Conservation (phyloP, 2,113 vertebrate genomes). For the Ptilorrhoa leucosticta region DNA sequence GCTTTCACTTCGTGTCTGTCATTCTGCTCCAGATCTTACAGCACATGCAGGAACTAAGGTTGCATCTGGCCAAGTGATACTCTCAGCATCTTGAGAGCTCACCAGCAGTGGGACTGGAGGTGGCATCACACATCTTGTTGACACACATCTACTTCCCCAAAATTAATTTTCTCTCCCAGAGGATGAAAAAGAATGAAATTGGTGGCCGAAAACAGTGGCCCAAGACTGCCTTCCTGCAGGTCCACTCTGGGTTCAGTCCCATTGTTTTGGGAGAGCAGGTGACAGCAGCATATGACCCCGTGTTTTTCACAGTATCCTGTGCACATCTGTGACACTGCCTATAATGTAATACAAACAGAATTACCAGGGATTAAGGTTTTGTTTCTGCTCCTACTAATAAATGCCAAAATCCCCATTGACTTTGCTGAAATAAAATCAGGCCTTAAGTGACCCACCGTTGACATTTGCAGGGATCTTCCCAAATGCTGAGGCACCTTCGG, state of each 20-base stretch:
- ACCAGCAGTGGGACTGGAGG: background rate
- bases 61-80: background rate
- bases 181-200: background rate
- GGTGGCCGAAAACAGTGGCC: background rate
- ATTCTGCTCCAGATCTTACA: background rate
- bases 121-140: too few species aligned
- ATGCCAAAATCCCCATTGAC: background rate
- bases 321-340: background rate
- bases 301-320: background rate
- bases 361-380: conserved; percentile 23
- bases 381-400: conserved; percentile 22
- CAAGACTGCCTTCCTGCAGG: background rate
- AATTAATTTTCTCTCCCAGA: background rate
- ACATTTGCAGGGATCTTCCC: background rate
- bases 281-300: background rate
- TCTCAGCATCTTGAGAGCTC: background rate
- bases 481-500: rapidly evolving
- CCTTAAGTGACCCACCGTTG: background rate
- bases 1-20: background rate
- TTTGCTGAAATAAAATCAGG: background rate
- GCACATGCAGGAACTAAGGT: background rate
- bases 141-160: background rate
- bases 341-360: background rate
- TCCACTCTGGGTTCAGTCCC: background rate
- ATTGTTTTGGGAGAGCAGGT: background rate